A percentile compares a stretch with the other conserved stretches of the same genome.
Evolutionary conservation across 1,140 invertebrate species (phyloP).

Genomic region (Teleogryllus occipitalis): DNA sequence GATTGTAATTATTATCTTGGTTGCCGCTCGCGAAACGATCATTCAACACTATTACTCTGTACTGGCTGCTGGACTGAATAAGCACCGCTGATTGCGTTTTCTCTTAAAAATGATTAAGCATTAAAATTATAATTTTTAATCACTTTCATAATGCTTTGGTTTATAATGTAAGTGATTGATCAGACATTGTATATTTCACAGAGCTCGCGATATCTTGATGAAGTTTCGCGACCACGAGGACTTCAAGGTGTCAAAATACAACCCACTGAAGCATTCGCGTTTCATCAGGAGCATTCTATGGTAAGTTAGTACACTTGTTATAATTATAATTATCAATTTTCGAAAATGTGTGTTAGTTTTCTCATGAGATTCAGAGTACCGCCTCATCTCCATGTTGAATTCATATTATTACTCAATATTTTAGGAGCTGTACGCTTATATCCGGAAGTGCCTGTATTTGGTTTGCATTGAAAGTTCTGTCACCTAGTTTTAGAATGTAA

Average conservation of each 20-base stretch:
- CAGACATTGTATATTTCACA: neutral
- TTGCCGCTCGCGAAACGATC: no score
- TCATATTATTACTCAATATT: neutral
- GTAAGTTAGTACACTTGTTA: neutral
- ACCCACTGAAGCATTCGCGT: neutral
- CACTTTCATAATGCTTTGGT: no score
- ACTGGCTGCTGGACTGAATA: no score
- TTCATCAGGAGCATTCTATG: neutral
- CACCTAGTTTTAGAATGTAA: no score
- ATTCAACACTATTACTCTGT: no score
- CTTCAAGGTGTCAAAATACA: neutral
- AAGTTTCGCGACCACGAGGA: neutral
- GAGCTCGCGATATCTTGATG: neutral
- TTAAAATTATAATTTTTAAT: no score
- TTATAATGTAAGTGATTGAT: no score
- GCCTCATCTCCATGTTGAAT: neutral
- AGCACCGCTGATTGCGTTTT: no score
- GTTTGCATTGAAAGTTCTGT: neutral
- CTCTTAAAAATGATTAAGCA: no score
- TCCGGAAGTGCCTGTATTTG: neutral
- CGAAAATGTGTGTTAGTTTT: neutral
- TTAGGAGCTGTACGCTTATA: neutral
- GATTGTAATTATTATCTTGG: no score
- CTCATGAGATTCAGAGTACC: neutral
- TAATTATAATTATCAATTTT: neutral